A percentile compares a stretch with the other conserved stretches of the same genome.
phyloP scores from a whole-genome alignment of 2,113 vertebrate genomes.

The Microcebus griseorufus region DNA sequence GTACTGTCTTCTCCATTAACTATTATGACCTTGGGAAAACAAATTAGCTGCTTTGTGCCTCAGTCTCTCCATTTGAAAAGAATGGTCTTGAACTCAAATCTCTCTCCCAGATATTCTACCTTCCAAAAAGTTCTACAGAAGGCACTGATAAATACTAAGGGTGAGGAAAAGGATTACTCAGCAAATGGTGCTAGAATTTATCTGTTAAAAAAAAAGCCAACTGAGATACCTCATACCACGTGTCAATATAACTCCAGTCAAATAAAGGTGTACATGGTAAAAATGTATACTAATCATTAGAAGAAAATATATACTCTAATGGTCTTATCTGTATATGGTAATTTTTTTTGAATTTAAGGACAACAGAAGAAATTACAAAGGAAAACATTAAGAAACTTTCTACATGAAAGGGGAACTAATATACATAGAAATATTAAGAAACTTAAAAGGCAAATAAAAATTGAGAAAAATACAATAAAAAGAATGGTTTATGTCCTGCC shows the following conservation, averaged over 20 bases:
- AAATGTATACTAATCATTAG: background rate
- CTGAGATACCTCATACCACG: background rate
- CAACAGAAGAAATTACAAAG: background rate
- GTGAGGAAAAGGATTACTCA: background rate
- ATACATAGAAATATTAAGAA: background rate
- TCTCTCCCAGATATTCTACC: background rate
- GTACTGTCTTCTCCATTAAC: background rate
- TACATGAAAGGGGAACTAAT: background rate
- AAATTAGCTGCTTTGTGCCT: background rate
- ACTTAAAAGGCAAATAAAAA: background rate
- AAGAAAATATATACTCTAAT: background rate
- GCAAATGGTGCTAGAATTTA: background rate
- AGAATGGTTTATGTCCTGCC: background rate
- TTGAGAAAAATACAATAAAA: background rate
- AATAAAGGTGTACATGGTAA: background rate
- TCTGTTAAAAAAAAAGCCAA: background rate
- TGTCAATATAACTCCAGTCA: background rate
- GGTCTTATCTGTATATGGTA: background rate
- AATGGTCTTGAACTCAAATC: background rate
- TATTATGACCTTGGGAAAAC: background rate
- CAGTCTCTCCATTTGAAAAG: background rate
- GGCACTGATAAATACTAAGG: background rate
- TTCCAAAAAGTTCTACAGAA: background rate
- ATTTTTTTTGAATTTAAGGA: background rate
- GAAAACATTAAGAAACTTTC: background rate